phyloP scores from a whole-genome alignment of 2,888 invertebrate species.

The Himalopsyche japonica region DNA sequence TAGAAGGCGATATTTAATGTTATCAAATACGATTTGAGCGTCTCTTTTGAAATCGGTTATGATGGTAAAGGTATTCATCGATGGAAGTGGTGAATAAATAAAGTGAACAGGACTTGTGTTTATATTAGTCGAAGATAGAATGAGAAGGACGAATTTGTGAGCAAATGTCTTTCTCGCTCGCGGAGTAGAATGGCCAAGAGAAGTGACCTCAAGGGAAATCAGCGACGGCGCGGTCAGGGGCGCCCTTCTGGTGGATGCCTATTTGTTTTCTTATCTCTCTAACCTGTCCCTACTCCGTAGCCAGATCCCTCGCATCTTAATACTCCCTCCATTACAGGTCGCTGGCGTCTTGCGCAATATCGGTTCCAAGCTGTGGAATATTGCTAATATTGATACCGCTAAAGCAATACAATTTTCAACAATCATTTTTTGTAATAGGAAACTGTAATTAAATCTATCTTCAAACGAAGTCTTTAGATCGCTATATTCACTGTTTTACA shows the following conservation, averaged over 20 bases:
- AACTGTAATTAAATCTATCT: too few relatives aligned
- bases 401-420: too few relatives aligned
- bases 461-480: too few relatives aligned
- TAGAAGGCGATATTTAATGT: too few relatives aligned
- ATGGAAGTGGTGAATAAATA: background rate
- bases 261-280: slow-evolving; percentile 17
- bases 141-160: background rate
- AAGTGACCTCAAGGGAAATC: slow-evolving; percentile 31
- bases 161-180: background rate
- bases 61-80: background rate
- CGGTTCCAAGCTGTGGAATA: background rate
- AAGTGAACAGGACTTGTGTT: background rate
- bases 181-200: background rate
- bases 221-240: slow-evolving; percentile 24
- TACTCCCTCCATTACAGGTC: background rate
- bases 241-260: slow-evolving; percentile 7
- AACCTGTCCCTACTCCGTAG: background rate
- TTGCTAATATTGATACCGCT: too few relatives aligned
- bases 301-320: background rate
- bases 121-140: background rate
- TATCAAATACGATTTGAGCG: too few relatives aligned
- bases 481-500: too few relatives aligned
- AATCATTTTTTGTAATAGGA: too few relatives aligned
- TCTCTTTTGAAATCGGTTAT: too few relatives aligned
- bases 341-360: background rate